phyloP scores from a whole-genome alignment of 2,797 vertebrate species.

The Psittacula derbiana region DNA sequence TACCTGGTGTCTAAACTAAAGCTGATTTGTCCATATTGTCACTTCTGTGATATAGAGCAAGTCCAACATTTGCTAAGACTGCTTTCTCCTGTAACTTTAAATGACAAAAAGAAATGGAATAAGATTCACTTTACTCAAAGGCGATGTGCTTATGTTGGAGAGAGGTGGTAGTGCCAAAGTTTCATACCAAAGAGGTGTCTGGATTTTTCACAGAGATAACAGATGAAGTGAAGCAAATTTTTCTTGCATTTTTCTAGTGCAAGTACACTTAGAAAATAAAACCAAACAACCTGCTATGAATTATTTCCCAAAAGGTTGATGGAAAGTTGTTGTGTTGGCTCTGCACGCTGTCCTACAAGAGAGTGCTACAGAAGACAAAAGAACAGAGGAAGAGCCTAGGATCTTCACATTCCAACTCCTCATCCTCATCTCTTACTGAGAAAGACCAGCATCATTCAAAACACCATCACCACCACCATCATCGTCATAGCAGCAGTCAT shows the following conservation, averaged over 20 bases:
- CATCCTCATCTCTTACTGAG: constrained; percentile 87
- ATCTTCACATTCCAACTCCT: constrained; percentile 92
- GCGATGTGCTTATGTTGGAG: not conserved
- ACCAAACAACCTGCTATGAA: not conserved
- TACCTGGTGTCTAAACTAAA: not conserved
- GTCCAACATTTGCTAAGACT: not conserved
- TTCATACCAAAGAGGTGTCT: not conserved
- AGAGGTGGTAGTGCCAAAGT: not conserved
- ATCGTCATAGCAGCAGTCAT: constrained; percentile 88
- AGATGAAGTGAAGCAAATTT: not conserved
- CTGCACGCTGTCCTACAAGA: constrained; percentile 95
- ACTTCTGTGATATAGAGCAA: not conserved
- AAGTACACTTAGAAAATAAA: not conserved
- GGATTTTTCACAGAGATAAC: not conserved
- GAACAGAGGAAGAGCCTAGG: constrained; percentile 96
- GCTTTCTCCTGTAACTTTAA: not conserved
- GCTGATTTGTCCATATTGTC: not conserved
- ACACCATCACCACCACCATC: constrained; percentile 88
- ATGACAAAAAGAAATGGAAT: not conserved
- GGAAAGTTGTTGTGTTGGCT: constrained; percentile 98
- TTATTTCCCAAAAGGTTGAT: constrained; percentile 86
- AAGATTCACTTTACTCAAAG: not conserved
- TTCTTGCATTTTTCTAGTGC: not conserved
- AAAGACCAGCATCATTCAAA: constrained; percentile 94
- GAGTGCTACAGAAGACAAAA: constrained; percentile 99